Conservation (phyloP, 2,113 vertebrate species). For the Hydrochoerus hydrochaeris region DNA sequence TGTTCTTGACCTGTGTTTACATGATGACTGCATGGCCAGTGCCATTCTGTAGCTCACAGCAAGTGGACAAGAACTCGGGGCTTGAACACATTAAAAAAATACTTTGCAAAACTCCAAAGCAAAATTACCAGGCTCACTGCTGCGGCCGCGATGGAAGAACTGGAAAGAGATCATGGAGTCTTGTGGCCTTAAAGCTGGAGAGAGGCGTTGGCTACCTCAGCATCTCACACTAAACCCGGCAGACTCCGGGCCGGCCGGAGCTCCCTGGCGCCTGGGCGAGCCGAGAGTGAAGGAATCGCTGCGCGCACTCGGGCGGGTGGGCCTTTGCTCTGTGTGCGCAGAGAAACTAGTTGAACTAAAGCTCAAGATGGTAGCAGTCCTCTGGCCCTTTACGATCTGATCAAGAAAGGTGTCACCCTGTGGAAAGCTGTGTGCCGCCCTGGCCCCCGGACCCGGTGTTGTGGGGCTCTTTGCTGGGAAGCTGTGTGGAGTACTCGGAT, state of each 20-base stretch:
- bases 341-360: conserved; percentile 90
- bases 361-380: conserved; percentile 87
- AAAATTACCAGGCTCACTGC: conserved; percentile 97
- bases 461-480: conserved; percentile 92
- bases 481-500: conserved; percentile 92
- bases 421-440: conserved; percentile 89
- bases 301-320: conserved; percentile 81
- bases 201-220: conserved; percentile 95
- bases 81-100: conserved; percentile 93
- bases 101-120: conserved; percentile 93
- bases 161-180: conserved; percentile 95
- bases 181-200: conserved; percentile 96
- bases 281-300: too few relatives aligned
- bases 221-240: conserved; percentile 91
- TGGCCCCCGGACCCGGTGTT: conserved; percentile 82
- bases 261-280: too few relatives aligned
- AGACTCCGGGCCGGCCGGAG: too few relatives aligned
- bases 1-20: conserved; percentile 95
- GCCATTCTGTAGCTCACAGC: conserved; percentile 96
- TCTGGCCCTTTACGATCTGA: conserved; percentile 93
- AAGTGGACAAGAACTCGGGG: conserved; percentile 93
- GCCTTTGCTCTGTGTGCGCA: conserved; percentile 97
- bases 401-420: conserved; percentile 95
- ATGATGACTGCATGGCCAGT: conserved; percentile 96
- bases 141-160: conserved; percentile 94